These are phyloP conservation scores for Plestiodon gilberti DNA, from an alignment of 2,113 vertebrate species.

Conservation along the genomic window DNA sequence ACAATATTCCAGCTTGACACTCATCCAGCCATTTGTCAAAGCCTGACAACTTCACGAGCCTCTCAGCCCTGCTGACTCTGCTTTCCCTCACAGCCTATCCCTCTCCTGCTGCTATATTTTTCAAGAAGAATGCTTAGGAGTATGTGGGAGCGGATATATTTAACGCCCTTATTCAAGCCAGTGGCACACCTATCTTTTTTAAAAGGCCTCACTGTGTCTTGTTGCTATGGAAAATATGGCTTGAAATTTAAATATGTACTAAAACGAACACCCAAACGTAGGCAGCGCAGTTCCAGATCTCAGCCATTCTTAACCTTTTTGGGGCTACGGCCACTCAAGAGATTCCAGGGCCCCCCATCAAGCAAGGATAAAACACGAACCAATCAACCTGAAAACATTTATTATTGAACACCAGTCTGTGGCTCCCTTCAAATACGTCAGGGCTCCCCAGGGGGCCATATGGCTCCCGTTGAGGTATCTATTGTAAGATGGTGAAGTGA, in stretches of 20 bases:
- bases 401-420: too few relatives aligned
- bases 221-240: constrained; percentile 46
- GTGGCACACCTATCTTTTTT: constrained; percentile 37
- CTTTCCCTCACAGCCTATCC: constrained; percentile 17
- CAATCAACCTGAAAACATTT: too few relatives aligned
- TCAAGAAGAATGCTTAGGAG: constrained; percentile 19
- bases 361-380: too few relatives aligned
- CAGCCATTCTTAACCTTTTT: too few relatives aligned
- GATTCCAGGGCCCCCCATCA: too few relatives aligned
- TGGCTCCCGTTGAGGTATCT: too few relatives aligned
- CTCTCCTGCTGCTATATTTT: constrained; percentile 18
- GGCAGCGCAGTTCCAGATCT: not conserved
- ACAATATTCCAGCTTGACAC: constrained; percentile 41
- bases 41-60: constrained; percentile 37
- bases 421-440: too few relatives aligned
- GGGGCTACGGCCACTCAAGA: too few relatives aligned
- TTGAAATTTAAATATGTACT: constrained; percentile 55
- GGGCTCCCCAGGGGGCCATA: too few relatives aligned
- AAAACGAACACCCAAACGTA: constrained; percentile 45
- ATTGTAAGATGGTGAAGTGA: too few relatives aligned
- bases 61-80: constrained; percentile 44
- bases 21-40: constrained; percentile 58
- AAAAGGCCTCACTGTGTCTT: constrained; percentile 37
- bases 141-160: constrained; percentile 52
- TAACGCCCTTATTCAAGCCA: constrained; percentile 47